These are phyloP conservation scores for Lacanobia wlatinum DNA, from an alignment of 2,888 invertebrate species.

Conservation along the genomic window DNA sequence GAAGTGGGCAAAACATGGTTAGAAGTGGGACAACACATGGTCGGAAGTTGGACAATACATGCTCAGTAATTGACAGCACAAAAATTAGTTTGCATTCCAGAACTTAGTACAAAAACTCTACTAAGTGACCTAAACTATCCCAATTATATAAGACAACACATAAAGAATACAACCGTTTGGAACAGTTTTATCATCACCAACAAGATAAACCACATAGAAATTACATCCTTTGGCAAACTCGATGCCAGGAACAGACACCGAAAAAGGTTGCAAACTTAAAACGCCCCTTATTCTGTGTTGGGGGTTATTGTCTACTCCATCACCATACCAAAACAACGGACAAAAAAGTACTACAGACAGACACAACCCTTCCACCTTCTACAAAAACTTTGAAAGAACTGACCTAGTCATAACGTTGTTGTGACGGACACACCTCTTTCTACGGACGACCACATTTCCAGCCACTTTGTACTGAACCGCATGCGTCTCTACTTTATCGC, in stretches of 20 bases:
- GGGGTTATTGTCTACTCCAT: slow-evolving; percentile 12
- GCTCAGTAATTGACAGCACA: not conserved
- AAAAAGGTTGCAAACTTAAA: not conserved
- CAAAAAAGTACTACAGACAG: slow-evolving; percentile 45
- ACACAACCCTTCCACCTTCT: slow-evolving; percentile 65
- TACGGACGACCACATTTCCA: slow-evolving; percentile 83
- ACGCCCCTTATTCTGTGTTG: not conserved
- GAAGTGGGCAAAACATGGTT: not conserved
- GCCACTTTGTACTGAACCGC: slow-evolving; percentile 87
- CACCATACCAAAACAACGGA: slow-evolving; percentile 46
- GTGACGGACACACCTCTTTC: slow-evolving; percentile 86
- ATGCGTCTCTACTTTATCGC: slow-evolving; percentile 87
- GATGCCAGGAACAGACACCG: not conserved
- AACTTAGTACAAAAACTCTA: not conserved
- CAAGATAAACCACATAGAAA: slow-evolving; percentile 1
- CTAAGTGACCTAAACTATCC: not conserved
- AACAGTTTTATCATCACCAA: not conserved
- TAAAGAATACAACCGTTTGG: not conserved
- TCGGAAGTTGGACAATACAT: not conserved
- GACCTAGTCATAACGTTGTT: slow-evolving; percentile 89
- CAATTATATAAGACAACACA: not conserved
- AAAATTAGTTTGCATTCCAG: not conserved
- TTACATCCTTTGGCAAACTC: slow-evolving; percentile 4
- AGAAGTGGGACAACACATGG: not conserved
- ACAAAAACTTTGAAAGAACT: slow-evolving; percentile 69